Evolutionary conservation across 2,113 vertebrate species (phyloP), one percentile per base, ranked within the genome.

Genomic region (Tragulus kanchil): DNA sequence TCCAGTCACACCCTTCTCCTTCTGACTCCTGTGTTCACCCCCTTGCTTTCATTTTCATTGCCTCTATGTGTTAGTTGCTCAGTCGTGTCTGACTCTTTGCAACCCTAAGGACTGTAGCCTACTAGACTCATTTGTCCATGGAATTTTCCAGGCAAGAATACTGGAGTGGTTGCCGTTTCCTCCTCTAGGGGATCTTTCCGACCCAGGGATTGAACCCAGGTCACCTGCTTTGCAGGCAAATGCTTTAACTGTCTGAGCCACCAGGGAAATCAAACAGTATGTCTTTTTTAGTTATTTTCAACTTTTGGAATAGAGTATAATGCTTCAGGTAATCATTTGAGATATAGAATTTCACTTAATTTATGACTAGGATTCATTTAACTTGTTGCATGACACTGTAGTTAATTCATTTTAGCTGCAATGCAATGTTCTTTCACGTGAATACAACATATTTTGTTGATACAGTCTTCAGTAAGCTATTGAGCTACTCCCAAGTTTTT

Each of bases 351-450:
- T 77, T 54, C 21, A 45, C 13, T 94, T 91, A 71, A 31, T 50
- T 45, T 69, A 13, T 31, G 12, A 92, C 25, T 42, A 69, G 58
- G 45, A 50, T 50, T 78, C 21, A 84, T 71, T 88, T 93, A 59
- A 36, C 17, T 84, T 78, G 19, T 45, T 88, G 25, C 31, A 15
- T 85, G 69, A 71, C 8, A 92, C 36, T 59, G 25, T 9, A 59
- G 36, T 83, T 85, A 58, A 79, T 91, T 91, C 77, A 85, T 73
- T 85, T 96, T 23, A 17, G 73, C 75, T 71, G 77, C 52, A 31
- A 69, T 64, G 26, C 56, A 83, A 56, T 64, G 36, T 71, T 36
- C 3, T 84, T 54, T 71, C 25, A 9, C 14, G 6, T 78, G 54
- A 88, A 12, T 58, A 65, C 4, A 62, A 58, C 8, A n/a, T 31